These are phyloP conservation scores for Tanytarsus gracilentus DNA, from an alignment of 2,888 invertebrate species.

Conservation along the genomic window DNA sequence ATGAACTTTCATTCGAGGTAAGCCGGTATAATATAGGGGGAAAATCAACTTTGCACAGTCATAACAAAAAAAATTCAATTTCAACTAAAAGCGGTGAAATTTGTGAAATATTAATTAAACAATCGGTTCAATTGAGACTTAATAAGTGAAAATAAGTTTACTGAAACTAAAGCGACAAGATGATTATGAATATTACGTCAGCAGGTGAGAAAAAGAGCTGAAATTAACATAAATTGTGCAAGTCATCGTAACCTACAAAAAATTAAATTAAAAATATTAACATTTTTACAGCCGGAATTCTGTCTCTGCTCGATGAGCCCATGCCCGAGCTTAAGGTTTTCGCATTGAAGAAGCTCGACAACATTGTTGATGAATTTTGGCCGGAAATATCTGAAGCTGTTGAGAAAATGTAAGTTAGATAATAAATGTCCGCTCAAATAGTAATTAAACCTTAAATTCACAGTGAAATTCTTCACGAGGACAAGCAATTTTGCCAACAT, in stretches of 20 bases:
- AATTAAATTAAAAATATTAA: conserved; percentile 19
- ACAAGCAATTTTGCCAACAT: conserved; percentile 76
- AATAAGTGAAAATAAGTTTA: background rate
- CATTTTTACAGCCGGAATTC: conserved; percentile 66
- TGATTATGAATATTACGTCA: conserved; percentile 49
- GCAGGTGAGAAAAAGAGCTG: conserved; percentile 38
- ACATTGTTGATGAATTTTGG: conserved; percentile 96
- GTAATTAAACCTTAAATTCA: background rate
- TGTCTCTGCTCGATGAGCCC: conserved; percentile 90
- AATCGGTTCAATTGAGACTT: background rate
- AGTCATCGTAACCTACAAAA: conserved; percentile 17
- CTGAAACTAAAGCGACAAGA: background rate
- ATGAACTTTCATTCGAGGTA: no score
- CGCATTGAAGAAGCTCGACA: conserved; percentile 83
- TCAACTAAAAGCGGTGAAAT: no score
- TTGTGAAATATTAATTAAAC: no score
- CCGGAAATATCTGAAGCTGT: conserved; percentile 97
- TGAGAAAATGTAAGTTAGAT: conserved; percentile 79
- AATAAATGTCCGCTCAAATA: background rate
- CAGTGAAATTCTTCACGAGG: conserved; percentile 90
- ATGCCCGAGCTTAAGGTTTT: conserved; percentile 89
- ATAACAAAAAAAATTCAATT: no score
- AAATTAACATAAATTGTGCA: conserved; percentile 30
- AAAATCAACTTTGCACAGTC: no score
- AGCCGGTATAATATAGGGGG: no score